Evolutionary conservation across 2,797 vertebrate genomes (phyloP), one percentile per base, ranked within the genome.

Genomic region (Sebastes cheni): DNA sequence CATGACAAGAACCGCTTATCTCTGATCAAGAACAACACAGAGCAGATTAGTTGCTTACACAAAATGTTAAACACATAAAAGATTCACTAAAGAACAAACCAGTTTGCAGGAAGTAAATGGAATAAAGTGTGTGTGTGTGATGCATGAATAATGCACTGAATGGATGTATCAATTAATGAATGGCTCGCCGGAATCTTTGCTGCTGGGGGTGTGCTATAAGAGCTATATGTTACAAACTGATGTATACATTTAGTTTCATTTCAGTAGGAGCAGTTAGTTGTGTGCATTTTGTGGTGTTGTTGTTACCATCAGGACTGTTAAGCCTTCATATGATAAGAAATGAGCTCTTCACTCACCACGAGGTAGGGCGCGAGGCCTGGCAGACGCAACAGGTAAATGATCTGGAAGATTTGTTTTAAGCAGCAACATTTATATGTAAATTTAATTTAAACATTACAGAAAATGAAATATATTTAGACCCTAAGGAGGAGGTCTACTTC

Each of bases 1-100:
- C 73, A 65, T 69, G 14, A 81, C 68, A 75, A 50, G 62, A 69
- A 34, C 34, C 36, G 8, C 75, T 81, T 52, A 60, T 52, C 29
- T 75, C 13, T 39, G 52, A 84, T 62, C 11, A 39, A 65, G 54
- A 29, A 39, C 13, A 39, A 60, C 14, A 58, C 25, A 42, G 64
- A 65, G 59, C 29, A 67, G 59, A 71, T 32, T 11, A 34, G 66
- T 50, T 27, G n/a, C 69, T 69, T 25, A 42, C 25, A 58, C 14
- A 7, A 59, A 59, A 62, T 67, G 67, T 54, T 18, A 11, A 77
- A 42, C 32, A 52, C 71, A 50, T 14, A 42, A 61, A 55, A 30
- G 54, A 59, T 11, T 58, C 46, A 71, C 20, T 14, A 10, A 74
- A 5, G 18, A 67, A 62, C 11, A 76, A 39, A 67, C 20, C 46